These are phyloP conservation scores for Gymnorhina tibicen DNA, from an alignment of 2,113 vertebrate genomes.

Conservation along the genomic window DNA sequence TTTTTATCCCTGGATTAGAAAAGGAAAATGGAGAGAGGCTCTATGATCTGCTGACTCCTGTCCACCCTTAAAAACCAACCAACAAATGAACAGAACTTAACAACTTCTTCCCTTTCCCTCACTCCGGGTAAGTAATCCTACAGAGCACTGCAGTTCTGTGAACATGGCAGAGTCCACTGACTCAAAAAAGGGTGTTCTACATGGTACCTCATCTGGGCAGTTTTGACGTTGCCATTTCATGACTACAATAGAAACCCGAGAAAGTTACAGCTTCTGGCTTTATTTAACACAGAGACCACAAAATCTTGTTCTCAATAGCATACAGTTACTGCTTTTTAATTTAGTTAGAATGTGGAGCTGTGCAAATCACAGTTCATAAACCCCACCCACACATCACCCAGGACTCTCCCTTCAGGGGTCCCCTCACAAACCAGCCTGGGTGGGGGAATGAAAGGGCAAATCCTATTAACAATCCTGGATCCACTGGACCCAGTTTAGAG, in stretches of 20 bases:
- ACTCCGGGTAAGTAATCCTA: not conserved
- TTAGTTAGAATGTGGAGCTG: slow-evolving; percentile 35
- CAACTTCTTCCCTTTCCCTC: not conserved
- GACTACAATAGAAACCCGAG: not conserved
- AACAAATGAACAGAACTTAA: not conserved
- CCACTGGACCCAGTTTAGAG: not conserved
- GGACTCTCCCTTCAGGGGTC: not conserved
- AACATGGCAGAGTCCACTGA: not conserved
- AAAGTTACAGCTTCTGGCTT: not conserved
- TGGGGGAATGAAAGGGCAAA: not conserved
- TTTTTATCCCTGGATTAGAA: not conserved
- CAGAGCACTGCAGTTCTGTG: not conserved
- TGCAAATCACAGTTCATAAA: slow-evolving; percentile 47
- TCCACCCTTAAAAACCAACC: not conserved
- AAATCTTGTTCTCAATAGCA: not conserved
- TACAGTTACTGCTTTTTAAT: slow-evolving; percentile 54
- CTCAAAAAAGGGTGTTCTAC: not conserved
- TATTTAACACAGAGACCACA: not conserved
- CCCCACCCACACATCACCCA: not conserved
- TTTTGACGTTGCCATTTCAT: not conserved
- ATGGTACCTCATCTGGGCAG: not conserved
- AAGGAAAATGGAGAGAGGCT: not conserved
- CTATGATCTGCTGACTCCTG: not conserved
- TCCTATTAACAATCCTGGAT: slow-evolving; percentile 5
- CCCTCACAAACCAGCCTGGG: not conserved